Evolutionary conservation across 2,113 vertebrate genomes (phyloP), one percentile per base, ranked within the genome.

Genomic region (Salminus brasiliensis): DNA sequence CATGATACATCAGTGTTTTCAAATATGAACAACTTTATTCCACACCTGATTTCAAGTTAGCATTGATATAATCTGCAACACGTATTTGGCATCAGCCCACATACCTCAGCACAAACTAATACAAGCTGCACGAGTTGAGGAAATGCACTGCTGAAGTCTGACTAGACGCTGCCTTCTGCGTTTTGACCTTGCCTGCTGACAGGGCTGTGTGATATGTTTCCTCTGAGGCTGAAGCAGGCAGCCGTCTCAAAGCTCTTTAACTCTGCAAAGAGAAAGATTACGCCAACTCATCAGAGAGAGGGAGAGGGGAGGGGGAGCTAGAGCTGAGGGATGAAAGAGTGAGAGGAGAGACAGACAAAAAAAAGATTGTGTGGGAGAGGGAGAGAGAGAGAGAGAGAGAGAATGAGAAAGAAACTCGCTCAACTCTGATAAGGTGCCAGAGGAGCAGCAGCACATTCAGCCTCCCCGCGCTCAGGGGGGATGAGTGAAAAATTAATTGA

Each of bases 171-270:
- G 68, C 25, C 29, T 71, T 78, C 29, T 49, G n/a, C 59, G 13
- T 76, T 53, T 72, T 88, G 90, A 90, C 90, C 88, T 91, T 93
- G 89, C 79, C 77, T 82, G 76, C 52, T 87, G 76, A 87, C 84
- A 63, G 78, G 78, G 78, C 83, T 84, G 82, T 90, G 85, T 91
- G 85, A 91, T 88, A 82, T 88, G 85, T 81, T 70, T 66, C 85
- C 86, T 87, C 89, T 84, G 80, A 76, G 72, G 74, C 79, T 86
- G 86, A 89, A 85, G 81, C 83, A 87, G 72, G 82, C 66, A 82
- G 76, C 36, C 84, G 84, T 72, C 81, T 87, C 77, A 87, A 90
- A 91, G 86, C 89, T 88, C 88, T 91, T 92, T 90, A 90, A 85
- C 82, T 87, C 87, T 78, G 84, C 83, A 89, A 87, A 86, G 89